Percentiles rank a stretch among this genome's conserved stretches.
Conservation (phyloP, 2,888 invertebrate species). For the Sinotaia quadrata region DNA sequence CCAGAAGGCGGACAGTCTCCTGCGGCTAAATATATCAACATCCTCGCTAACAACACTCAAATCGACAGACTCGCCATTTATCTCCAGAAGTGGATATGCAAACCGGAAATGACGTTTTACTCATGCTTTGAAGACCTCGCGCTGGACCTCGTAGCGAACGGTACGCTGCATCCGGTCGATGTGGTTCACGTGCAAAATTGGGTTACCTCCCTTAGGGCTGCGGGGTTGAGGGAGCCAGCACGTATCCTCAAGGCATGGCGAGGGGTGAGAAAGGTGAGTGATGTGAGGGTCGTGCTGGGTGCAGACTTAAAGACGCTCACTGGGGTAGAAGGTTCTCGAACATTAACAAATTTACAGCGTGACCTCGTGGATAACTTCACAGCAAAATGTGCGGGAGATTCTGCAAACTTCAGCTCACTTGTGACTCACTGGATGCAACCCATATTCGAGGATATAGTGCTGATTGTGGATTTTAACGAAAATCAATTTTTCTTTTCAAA, state of each 20-base stretch:
- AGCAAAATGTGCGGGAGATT: not conserved
- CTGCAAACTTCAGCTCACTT: not conserved
- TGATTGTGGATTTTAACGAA: slow-evolving; percentile 25
- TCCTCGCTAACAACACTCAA: too few relatives aligned
- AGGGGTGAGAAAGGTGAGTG: slow-evolving; percentile 12
- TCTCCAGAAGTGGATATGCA: slow-evolving; percentile 7
- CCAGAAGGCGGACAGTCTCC: not conserved
- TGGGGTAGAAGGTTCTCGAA: not conserved
- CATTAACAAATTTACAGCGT: not conserved
- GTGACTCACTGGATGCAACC: slow-evolving; percentile 1
- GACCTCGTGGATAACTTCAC: not conserved
- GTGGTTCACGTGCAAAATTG: not conserved
- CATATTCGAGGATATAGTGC: slow-evolving; percentile 19
- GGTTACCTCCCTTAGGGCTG: not conserved
- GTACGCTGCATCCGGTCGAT: not conserved
- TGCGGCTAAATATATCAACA: too few relatives aligned
- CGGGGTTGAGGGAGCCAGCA: not conserved
- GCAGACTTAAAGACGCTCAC: not conserved
- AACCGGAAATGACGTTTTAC: not conserved
- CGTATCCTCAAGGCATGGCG: not conserved
- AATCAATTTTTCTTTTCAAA: slow-evolving; percentile 9
- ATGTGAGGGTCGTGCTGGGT: slow-evolving; percentile 9
- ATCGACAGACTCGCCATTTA: not conserved
- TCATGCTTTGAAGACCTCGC: not conserved
- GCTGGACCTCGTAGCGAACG: not conserved